A percentile compares a stretch with the other conserved stretches of the same genome.
phyloP scores from a whole-genome alignment of 2,888 invertebrate species.

The Lasioglossum marginatum region DNA sequence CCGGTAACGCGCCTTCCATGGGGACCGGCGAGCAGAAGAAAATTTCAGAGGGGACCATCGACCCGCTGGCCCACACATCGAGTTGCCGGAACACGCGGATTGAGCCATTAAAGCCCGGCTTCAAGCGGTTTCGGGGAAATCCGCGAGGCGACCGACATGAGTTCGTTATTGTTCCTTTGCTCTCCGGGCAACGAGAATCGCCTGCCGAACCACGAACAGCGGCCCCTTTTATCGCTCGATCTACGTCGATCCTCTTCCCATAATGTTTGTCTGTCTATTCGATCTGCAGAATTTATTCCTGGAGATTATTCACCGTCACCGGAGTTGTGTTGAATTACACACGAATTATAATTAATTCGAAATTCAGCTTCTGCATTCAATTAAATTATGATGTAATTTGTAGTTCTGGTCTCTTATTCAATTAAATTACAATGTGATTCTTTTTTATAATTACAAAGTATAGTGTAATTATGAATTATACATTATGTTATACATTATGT shows the following conservation, averaged over 20 bases:
- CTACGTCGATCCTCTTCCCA: conserved; percentile 19
- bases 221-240: conserved; percentile 31
- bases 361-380: no score
- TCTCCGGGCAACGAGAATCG: not conserved
- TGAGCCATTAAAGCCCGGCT: conserved; percentile 79
- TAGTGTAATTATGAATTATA: no score
- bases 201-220: not conserved
- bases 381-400: no score
- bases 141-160: conserved; percentile 55
- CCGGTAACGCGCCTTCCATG: conserved; percentile 72
- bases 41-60: conserved; percentile 64
- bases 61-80: conserved; percentile 79
- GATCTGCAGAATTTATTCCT: conserved; percentile 1
- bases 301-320: not conserved
- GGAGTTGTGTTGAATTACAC: no score
- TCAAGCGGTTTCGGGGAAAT: conserved; percentile 69
- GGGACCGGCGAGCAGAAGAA: conserved; percentile 67
- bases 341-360: no score
- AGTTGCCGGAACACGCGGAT: conserved; percentile 80
- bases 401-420: no score
- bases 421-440: no score
- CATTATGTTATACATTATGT: no score
- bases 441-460: no score
- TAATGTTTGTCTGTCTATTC: conserved; percentile 15
- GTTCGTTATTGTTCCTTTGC: conserved; percentile 43